A percentile compares a stretch with the other conserved stretches of the same genome.
These are phyloP conservation scores for Typhlomys cinereus DNA, from an alignment of 2,113 vertebrate species.

Conservation along the genomic window DNA sequence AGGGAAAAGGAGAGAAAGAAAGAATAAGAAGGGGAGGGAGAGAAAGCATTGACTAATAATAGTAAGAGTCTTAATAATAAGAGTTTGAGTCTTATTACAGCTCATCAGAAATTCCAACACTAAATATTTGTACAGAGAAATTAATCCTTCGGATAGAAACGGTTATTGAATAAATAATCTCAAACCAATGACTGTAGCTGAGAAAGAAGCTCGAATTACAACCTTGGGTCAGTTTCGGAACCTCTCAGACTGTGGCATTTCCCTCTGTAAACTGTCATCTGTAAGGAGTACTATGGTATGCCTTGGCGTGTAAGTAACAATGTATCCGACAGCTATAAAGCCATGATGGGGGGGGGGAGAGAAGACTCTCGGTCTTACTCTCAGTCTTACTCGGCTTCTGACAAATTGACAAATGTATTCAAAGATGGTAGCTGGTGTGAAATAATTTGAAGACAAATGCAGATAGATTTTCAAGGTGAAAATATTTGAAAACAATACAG, in stretches of 20 bases:
- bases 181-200: background rate
- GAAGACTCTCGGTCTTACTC: background rate
- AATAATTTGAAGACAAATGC: slow-evolving; percentile 47
- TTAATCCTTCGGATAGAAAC: background rate
- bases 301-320: background rate
- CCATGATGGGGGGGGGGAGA: background rate
- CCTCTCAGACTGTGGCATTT: background rate
- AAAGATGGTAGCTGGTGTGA: background rate
- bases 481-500: slow-evolving; percentile 46
- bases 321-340: background rate
- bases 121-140: background rate
- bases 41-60: too few species aligned
- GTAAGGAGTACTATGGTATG: background rate
- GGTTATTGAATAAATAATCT: background rate
- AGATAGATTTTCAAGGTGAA: background rate
- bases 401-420: background rate
- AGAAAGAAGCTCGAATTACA: background rate
- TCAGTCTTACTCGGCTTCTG: background rate
- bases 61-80: too few species aligned
- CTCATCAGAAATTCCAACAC: background rate
- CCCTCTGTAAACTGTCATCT: background rate
- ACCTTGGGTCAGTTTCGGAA: background rate
- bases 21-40: too few species aligned
- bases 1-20: too few species aligned
- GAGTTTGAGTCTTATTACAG: background rate